phyloP scores from a whole-genome alignment of 2,113 vertebrate species.

The Columba livia region DNA sequence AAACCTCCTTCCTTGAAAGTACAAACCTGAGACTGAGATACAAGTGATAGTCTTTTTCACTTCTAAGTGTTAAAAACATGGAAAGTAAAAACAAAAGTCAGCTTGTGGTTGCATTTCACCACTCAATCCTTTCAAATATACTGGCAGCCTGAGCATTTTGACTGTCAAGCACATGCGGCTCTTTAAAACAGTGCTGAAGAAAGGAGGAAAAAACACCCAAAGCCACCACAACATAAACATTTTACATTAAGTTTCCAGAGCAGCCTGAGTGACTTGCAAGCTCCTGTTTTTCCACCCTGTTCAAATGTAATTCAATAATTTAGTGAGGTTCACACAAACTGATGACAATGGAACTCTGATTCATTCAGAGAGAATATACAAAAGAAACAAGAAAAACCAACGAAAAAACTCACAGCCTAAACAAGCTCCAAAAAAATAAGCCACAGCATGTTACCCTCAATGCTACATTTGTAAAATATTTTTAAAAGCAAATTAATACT shows the following conservation, averaged over 20 bases:
- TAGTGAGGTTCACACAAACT: neutral
- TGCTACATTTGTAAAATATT: neutral
- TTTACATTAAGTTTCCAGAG: neutral
- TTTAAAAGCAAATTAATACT: neutral
- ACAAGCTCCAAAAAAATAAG: neutral
- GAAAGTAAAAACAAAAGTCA: neutral
- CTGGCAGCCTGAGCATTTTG: neutral
- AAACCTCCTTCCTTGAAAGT: neutral
- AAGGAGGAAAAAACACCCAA: neutral
- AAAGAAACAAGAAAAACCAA: neutral
- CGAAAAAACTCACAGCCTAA: neutral
- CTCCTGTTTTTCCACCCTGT: neutral
- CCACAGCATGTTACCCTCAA: neutral
- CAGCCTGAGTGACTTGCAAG: neutral
- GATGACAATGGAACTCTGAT: neutral
- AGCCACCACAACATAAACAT: neutral
- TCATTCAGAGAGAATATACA: neutral
- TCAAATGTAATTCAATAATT: neutral
- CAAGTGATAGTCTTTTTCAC: neutral
- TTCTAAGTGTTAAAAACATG: neutral
- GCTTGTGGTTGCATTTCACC: neutral
- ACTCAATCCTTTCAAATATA: neutral
- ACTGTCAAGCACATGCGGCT: neutral
- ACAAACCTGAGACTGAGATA: neutral
- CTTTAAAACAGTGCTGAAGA: neutral